Evolutionary conservation across 2,113 vertebrate genomes (phyloP), one percentile per base, ranked within the genome.

Genomic region (Sialia sialis): DNA sequence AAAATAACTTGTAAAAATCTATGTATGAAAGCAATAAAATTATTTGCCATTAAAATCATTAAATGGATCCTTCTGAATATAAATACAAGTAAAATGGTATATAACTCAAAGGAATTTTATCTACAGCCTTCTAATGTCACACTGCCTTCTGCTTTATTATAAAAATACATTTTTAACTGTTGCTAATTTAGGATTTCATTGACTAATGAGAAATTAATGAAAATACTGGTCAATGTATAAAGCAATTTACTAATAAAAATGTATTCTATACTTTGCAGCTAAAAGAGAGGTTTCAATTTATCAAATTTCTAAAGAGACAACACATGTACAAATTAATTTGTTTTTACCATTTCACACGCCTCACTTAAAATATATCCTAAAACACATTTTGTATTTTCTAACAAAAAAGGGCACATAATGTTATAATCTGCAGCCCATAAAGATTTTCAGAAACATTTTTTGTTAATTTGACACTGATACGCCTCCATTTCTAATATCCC

Each of bases 381-480:
- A 88, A 78, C 55, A 91, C 30, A 78, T 96, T 89, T 91, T 96
- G 89, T 74, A 96, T 95, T 89, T 90, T 95, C 94, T 96, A 98
- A 96, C 95, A 97, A 97, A 98, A 98, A 98, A 51, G 27, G 27
- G 15, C 38, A 90, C 91, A 80, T 94, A 97, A 96, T 96, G 98
- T 93, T 97, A 96, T 95, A 97, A 98, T 96, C 97, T 97, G 97
- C 93, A 97, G 95, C 95, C 94, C 95, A 97, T 96, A 97, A 97
- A 97, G 94, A 97, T 97, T 98, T 98, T 97, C 97, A 97, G 97
- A 96, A 96, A 97, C 89, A 97, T 97, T 98, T 98, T 97, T 98
- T 98, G 98, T 99, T 99, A 99, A 99, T 99, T 99, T 99, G 99
- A 99, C 99, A 99, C 98, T 98, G 99, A 99, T 99, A 99, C 97